phyloP scores from a whole-genome alignment of 1,140 invertebrate genomes.

The Anadara kagoshimensis region DNA sequence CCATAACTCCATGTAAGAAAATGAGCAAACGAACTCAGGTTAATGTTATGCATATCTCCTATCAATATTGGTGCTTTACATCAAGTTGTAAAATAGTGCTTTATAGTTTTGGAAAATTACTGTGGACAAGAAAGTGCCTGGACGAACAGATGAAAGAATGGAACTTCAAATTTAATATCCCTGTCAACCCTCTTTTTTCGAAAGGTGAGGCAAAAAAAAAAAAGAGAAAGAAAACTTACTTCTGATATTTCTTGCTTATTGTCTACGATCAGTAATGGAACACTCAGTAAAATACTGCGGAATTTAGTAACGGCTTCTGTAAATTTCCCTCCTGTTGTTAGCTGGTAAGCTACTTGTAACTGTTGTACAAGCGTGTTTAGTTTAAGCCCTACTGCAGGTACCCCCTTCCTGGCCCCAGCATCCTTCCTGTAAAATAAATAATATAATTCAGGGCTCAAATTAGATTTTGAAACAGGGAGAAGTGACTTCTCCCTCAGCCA shows the following conservation, averaged over 20 bases:
- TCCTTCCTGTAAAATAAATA: conserved; percentile 84
- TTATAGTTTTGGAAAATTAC: background rate
- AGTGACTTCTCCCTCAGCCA: too few relatives aligned
- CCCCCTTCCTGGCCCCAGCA: conserved; percentile 82
- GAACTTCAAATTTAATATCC: too few relatives aligned
- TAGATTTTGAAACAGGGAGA: too few relatives aligned
- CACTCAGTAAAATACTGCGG: conserved; percentile 86
- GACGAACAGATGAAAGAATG: too few relatives aligned
- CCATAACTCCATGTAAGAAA: too few relatives aligned
- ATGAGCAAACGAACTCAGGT: too few relatives aligned
- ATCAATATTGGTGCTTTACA: too few relatives aligned
- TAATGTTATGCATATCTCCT: too few relatives aligned
- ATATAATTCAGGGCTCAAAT: too few relatives aligned
- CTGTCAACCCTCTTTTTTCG: too few relatives aligned
- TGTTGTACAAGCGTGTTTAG: conserved; percentile 87
- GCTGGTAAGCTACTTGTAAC: conserved; percentile 89
- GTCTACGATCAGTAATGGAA: conserved; percentile 95
- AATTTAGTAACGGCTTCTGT: conserved; percentile 93
- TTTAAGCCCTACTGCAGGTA: conserved; percentile 88
- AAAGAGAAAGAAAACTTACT: conserved; percentile 61
- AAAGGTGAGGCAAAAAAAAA: too few relatives aligned
- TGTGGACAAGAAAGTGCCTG: background rate
- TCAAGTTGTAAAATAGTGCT: too few relatives aligned
- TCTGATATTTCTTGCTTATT: conserved; percentile 79
- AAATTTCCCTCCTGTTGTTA: conserved; percentile 98